Evolutionary conservation across 2,113 vertebrate genomes (phyloP).

Genomic region (Solea solea): DNA sequence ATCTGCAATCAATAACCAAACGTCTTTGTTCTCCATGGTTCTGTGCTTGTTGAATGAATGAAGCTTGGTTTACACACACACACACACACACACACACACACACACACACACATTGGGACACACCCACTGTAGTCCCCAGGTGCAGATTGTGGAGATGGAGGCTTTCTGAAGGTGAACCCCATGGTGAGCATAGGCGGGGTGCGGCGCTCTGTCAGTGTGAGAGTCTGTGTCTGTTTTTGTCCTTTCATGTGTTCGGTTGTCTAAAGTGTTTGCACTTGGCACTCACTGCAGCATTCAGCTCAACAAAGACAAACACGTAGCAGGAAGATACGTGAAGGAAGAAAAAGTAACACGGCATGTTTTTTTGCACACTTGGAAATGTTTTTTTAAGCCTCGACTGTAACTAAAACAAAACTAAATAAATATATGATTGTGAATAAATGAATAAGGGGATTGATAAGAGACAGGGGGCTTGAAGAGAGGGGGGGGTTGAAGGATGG

Average conservation of each 20-base stretch:
- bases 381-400: not conserved
- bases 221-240: slow-evolving; percentile 27
- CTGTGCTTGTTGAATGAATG: slow-evolving; percentile 21
- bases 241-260: slow-evolving; percentile 56
- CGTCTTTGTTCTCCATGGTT: slow-evolving; percentile 59
- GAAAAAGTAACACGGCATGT: not conserved
- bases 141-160: slow-evolving; percentile 56
- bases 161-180: slow-evolving; percentile 75
- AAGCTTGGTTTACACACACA: slow-evolving; percentile 9
- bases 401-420: not conserved
- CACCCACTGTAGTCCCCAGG: slow-evolving; percentile 57
- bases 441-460: not conserved
- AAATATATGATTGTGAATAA: not conserved
- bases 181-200: slow-evolving; percentile 51
- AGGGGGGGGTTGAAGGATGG: slow-evolving; percentile 19
- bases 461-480: not conserved
- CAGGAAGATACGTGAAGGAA: not conserved
- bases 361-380: not conserved
- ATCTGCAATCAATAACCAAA: slow-evolving; percentile 45
- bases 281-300: slow-evolving; percentile 6
- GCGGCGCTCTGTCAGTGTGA: slow-evolving; percentile 42
- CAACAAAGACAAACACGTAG: not conserved
- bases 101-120: slow-evolving; percentile 27
- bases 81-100: slow-evolving; percentile 4
- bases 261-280: slow-evolving; percentile 32